These are phyloP conservation scores for Miltochrista miniata DNA, from an alignment of 2,888 invertebrate genomes.

Conservation along the genomic window DNA sequence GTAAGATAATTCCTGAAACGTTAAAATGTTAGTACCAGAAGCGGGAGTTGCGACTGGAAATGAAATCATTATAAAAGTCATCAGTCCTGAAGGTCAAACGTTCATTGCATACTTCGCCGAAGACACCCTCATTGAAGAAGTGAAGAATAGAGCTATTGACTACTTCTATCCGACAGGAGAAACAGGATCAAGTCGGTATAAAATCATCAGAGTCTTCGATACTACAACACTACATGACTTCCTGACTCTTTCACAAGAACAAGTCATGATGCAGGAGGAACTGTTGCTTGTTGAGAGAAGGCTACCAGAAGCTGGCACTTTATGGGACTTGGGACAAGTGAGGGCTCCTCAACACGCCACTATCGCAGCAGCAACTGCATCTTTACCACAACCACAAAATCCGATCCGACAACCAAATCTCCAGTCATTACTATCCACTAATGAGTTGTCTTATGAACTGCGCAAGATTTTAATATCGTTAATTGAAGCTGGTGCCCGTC, in stretches of 20 bases:
- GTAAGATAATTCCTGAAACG: slow-evolving; percentile 1
- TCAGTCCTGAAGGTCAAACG: slow-evolving; percentile 70
- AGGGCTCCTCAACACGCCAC: slow-evolving; percentile 67
- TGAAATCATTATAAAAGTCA: slow-evolving; percentile 65
- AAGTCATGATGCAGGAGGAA: slow-evolving; percentile 66
- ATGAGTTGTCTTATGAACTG: slow-evolving; percentile 70
- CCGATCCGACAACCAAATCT: slow-evolving; percentile 66
- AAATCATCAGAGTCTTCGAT: slow-evolving; percentile 68
- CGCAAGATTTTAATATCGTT: slow-evolving; percentile 73
- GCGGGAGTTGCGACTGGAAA: slow-evolving; percentile 47
- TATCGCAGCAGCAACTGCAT: slow-evolving; percentile 73
- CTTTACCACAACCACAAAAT: slow-evolving; percentile 60
- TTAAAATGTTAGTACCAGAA: slow-evolving; percentile 65
- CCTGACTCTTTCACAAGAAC: slow-evolving; percentile 66
- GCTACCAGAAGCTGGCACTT: slow-evolving; percentile 63
- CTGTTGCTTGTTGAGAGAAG: slow-evolving; percentile 66
- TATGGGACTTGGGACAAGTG: slow-evolving; percentile 73
- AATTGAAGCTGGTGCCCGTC: slow-evolving; percentile 72
- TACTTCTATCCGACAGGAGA: slow-evolving; percentile 73
- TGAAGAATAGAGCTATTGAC: slow-evolving; percentile 67
- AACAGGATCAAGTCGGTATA: slow-evolving; percentile 60
- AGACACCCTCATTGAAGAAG: slow-evolving; percentile 70
- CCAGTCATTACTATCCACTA: slow-evolving; percentile 71
- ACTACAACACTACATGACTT: slow-evolving; percentile 70
- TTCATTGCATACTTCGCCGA: slow-evolving; percentile 63